Percentiles rank a stretch among this genome's conserved stretches.
phyloP scores from a whole-genome alignment of 2,888 invertebrate genomes.

The Bugula neritina region DNA sequence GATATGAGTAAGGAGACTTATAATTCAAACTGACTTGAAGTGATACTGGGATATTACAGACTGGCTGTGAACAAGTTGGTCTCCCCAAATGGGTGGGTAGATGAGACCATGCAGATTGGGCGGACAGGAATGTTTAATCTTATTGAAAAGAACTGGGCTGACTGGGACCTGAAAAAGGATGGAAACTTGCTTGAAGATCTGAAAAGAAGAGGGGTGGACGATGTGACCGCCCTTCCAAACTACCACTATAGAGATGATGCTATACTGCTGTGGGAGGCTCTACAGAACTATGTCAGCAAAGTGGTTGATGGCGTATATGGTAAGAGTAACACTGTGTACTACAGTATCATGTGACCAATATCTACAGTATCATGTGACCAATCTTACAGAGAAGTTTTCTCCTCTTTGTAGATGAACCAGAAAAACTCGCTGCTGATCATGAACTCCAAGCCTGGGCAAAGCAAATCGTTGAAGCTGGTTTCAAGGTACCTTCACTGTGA shows the following conservation, averaged over 20 bases:
- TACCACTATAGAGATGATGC: slow-evolving; percentile 53
- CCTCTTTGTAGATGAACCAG: neutral
- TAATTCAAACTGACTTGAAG: too few species aligned
- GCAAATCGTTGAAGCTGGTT: slow-evolving; percentile 37
- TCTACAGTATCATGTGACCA: neutral
- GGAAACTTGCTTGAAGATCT: slow-evolving; percentile 1
- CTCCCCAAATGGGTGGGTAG: slow-evolving; percentile 29
- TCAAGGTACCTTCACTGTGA: too few species aligned
- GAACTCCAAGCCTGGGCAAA: slow-evolving; percentile 45
- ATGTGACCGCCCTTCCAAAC: slow-evolving; percentile 42
- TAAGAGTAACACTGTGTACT: slow-evolving; percentile 27
- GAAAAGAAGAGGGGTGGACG: slow-evolving; percentile 36
- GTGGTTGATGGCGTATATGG: slow-evolving; percentile 36
- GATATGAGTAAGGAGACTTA: too few species aligned
- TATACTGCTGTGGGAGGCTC: slow-evolving; percentile 42
- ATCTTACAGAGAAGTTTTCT: neutral
- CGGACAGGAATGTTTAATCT: slow-evolving; percentile 28
- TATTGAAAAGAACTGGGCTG: neutral
- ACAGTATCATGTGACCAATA: neutral
- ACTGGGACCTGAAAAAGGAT: slow-evolving; percentile 11
- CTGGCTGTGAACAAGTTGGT: slow-evolving; percentile 27
- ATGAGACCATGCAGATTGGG: slow-evolving; percentile 29
- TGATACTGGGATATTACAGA: too few species aligned
- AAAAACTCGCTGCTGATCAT: slow-evolving; percentile 35
- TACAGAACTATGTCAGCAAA: slow-evolving; percentile 40